These are phyloP conservation scores for Crematogaster levior DNA, from an alignment of 2,888 invertebrate species.

Conservation along the genomic window DNA sequence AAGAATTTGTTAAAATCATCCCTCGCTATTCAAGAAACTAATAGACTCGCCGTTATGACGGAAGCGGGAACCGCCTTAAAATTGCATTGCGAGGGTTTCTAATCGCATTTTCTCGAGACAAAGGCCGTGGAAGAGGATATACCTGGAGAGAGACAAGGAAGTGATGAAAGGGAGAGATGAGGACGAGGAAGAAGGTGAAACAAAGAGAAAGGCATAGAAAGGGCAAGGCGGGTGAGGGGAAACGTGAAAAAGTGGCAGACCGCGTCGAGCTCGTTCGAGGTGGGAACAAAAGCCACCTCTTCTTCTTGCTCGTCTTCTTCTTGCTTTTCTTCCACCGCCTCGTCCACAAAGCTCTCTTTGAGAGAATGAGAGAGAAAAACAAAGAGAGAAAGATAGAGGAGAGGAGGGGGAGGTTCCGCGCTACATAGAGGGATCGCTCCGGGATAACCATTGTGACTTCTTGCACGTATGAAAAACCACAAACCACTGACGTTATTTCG, in stretches of 20 bases:
- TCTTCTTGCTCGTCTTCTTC: conserved; percentile 61
- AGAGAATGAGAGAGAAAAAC: conserved; percentile 32
- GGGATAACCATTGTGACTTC: conserved; percentile 75
- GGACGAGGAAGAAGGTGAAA: conserved; percentile 38
- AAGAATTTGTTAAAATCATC: conserved; percentile 72
- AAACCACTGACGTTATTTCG: conserved; percentile 78
- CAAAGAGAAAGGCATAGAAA: conserved; percentile 60
- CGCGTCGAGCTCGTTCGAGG: conserved; percentile 56
- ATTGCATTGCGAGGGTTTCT: conserved; percentile 74
- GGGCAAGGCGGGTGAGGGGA: conserved; percentile 46
- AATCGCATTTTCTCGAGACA: conserved; percentile 72
- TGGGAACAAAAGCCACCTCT: conserved; percentile 77
- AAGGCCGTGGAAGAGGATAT: conserved; percentile 55
- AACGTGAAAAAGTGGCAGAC: conserved; percentile 70
- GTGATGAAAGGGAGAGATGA: conserved; percentile 33
- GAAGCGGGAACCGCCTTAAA: conserved; percentile 74
- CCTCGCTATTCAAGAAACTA: conserved; percentile 71
- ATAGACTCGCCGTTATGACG: conserved; percentile 76
- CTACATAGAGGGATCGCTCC: conserved; percentile 68
- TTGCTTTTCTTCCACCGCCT: conserved; percentile 41
- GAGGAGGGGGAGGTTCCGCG: conserved; percentile 45
- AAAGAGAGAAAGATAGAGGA: neutral
- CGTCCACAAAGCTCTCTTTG: conserved; percentile 22
- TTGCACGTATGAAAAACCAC: conserved; percentile 80
- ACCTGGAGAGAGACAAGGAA: conserved; percentile 25